Base-by-base conservation (phyloP, 2,797 vertebrate genomes). In the Spea hammondii region DNA sequence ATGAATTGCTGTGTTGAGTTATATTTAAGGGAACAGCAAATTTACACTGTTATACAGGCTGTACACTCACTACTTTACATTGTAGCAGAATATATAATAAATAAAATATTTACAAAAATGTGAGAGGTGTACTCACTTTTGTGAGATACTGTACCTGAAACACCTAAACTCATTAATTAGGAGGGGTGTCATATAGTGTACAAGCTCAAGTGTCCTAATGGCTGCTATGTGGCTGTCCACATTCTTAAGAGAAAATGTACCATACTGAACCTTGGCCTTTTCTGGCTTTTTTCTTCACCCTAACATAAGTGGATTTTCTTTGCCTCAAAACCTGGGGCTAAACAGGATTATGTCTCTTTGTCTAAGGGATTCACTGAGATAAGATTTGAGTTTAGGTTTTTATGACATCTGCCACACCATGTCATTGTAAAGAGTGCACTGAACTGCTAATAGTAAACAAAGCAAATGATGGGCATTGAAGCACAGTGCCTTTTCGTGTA, bases 371-470 rank as follows among this genome's bases (percentile, higher is more conserved):
- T 67, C 70, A 49, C 57, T 45, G 12, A 75, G 54, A 72, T 77
- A 70, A 50, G 69, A 70, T 65, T 68, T 77, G 74, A 82, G 65
- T 77, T 73, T 73, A 60, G 55, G 46, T 70, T 77, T 77, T 72
- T 66, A 77, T 82, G 79, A 82, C 79, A 82, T 65, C 74, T 82
- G 79, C 32, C 74, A 77, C 50, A 82, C 51, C 54, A 49, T 64
- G 70, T 82, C 50, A 77, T 13, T 68, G 46, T 5, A 82, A 8
- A 7, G 59, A 32, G 55, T 69, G 55, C 70, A 77, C 13, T 54
- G 47, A 77, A 48, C 50, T 62, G 8, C 8, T 77, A 73, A 57
- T 4, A 54, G 10, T 53, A 69, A 73, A 64, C 64, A 72, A 44
- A 48, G 65, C n/a, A 10, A 67, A 76, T 11, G 14, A n/a, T 47